Base-by-base conservation (phyloP, 2,797 vertebrate genomes). In the Triplophysa bombifrons region DNA sequence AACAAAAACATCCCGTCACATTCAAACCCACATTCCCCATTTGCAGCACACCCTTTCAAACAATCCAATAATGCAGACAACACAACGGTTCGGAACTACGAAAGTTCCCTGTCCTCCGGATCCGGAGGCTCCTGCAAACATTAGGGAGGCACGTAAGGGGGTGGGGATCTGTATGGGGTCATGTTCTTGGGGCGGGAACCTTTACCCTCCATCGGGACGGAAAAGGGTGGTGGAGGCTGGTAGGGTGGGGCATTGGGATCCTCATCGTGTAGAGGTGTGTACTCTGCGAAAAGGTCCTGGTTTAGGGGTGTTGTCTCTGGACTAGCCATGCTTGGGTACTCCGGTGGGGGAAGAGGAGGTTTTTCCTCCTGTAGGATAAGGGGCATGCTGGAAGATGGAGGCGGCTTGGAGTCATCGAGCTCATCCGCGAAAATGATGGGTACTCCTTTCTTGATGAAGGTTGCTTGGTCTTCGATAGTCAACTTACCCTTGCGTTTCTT, bases 101-200 rank as follows among this genome's bases (percentile, higher is more conserved):
- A 90, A 93, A 93, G 94, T 94, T 90, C 87, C 89, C 86, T 82
- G 87, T 86, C 89, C 20, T 86, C 87, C 83, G 22, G 50, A 83
- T 87, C 66, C 76, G 84, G 89, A 90, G 89, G 89, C 89, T 76
- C 84, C 83, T 84, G 84, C 89, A 88, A 87, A 89, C 70, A 84
- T 95, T 99, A 99, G 94, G 98, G 98, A 86, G 98, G 98, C 50
- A 99, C 98, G 0, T 99, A 99, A 80, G 98, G 97, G 1, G 98
- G 97, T 27, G 98, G 97, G 56, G 97, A 98, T 94, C 97, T 94
- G 94, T 99, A 99, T 0, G 97, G 93, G 92, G 97, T 98, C 97
- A 99, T 99, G 94, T 99, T 99, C 93, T 99, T 99, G 84, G 97
- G 98, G 63, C 97, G 98, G 61, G 97, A 98, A 83, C 98, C 97